phyloP scores from a whole-genome alignment of 92 coral and sea anemone species.

The Ricordea florida region DNA sequence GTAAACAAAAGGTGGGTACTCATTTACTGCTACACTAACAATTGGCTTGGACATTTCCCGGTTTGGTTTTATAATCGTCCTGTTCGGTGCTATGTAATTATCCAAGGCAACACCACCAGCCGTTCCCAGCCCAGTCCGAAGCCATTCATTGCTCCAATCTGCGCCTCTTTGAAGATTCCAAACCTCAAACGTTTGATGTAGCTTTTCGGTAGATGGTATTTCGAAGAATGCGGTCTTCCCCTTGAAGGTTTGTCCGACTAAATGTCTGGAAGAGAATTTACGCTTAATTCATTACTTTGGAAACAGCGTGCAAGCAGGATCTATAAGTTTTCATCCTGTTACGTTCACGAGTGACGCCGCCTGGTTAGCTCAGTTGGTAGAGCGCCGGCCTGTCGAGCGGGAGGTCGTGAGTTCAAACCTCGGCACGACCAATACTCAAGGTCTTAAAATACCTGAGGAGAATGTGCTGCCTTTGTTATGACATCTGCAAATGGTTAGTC shows the following conservation, averaged over 20 bases:
- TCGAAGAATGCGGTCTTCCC: not conserved
- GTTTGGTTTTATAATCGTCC: not conserved
- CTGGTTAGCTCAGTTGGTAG: no score
- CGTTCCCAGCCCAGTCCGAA: constrained; percentile 25
- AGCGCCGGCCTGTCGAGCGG: no score
- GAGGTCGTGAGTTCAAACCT: no score
- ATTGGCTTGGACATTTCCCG: not conserved
- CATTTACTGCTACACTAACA: constrained; percentile 6
- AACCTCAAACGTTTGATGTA: constrained; percentile 3
- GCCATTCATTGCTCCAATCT: constrained; percentile 11
- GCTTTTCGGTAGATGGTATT: constrained; percentile 1
- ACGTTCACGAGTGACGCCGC: no score
- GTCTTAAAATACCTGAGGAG: no score
- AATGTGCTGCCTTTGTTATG: no score
- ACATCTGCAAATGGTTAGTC: no score
- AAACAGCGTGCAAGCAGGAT: no score
- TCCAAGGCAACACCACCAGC: constrained; percentile 32
- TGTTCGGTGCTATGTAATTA: not conserved
- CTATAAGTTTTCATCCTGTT: no score
- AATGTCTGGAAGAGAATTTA: not conserved
- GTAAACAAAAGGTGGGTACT: not conserved
- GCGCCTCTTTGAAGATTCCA: constrained; percentile 6
- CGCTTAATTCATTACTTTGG: no score
- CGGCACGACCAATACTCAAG: no score
- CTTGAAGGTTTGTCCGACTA: not conserved